A percentile compares a stretch with the other conserved stretches of the same genome.
phyloP scores from a whole-genome alignment of 2,888 invertebrate species.

The Lymantria monacha region DNA sequence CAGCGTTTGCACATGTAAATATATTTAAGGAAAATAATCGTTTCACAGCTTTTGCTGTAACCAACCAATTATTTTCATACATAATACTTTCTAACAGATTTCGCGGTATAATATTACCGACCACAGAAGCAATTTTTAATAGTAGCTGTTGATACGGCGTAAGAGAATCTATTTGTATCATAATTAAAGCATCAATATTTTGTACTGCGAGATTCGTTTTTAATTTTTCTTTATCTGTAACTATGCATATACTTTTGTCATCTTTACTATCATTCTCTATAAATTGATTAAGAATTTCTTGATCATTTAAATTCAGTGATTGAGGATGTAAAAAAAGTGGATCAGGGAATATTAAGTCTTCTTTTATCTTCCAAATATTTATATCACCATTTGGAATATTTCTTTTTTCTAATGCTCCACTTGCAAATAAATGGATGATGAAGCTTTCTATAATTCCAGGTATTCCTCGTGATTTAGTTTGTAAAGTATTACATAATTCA shows the following conservation, averaged over 20 bases:
- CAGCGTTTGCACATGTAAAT: conserved; percentile 74
- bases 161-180: conserved; percentile 81
- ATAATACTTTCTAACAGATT: conserved; percentile 77
- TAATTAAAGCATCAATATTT: conserved; percentile 72
- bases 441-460: conserved; percentile 80
- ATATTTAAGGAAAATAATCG: conserved; percentile 79
- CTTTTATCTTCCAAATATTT: conserved; percentile 38
- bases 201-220: conserved; percentile 62
- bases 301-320: conserved; percentile 56
- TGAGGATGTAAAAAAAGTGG: conserved; percentile 52
- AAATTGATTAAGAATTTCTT: conserved; percentile 49
- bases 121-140: conserved; percentile 82
- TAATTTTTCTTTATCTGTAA: conserved; percentile 59
- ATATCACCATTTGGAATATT: conserved; percentile 51
- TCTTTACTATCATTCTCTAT: conserved; percentile 46
- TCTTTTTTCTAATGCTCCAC: conserved; percentile 61
- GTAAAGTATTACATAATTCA: conserved; percentile 73
- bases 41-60: conserved; percentile 78
- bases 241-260: conserved; percentile 57
- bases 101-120: conserved; percentile 80
- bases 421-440: conserved; percentile 75
- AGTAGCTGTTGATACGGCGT: conserved; percentile 83
- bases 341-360: conserved; percentile 66
- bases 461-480: conserved; percentile 68
- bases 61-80: conserved; percentile 73